Conservation (phyloP, 2,888 invertebrate genomes). For the Archips crataeganus region DNA sequence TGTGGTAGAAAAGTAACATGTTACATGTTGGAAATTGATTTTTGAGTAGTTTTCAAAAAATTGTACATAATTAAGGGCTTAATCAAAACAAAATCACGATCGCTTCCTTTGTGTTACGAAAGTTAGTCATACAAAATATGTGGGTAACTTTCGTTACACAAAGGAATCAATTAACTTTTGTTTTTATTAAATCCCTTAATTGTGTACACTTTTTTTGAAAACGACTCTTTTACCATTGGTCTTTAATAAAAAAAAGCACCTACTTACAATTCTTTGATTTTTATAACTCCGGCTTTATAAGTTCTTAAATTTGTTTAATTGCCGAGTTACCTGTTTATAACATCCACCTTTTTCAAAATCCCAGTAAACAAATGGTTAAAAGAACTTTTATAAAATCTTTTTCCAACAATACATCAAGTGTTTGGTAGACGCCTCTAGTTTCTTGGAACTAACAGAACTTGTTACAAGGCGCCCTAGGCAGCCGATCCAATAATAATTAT, state of each 20-base stretch:
- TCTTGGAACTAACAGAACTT: conserved; percentile 16
- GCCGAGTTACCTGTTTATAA: too few relatives aligned
- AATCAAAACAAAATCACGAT: too few relatives aligned
- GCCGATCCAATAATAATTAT: conserved; percentile 62
- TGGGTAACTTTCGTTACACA: too few relatives aligned
- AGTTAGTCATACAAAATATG: too few relatives aligned
- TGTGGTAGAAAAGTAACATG: conserved; percentile 44
- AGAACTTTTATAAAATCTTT: conserved; percentile 19
- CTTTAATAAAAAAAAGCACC: not conserved
- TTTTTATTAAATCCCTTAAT: too few relatives aligned
- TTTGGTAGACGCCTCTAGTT: conserved; percentile 16
- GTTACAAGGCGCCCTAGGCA: conserved; percentile 54
- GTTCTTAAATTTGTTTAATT: too few relatives aligned
- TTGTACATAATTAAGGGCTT: too few relatives aligned
- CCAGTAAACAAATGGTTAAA: not conserved
- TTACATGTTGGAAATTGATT: conserved; percentile 38
- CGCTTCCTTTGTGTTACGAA: too few relatives aligned
- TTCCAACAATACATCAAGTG: conserved; percentile 10
- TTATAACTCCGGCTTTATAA: too few relatives aligned
- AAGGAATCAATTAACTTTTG: too few relatives aligned
- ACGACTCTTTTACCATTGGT: conserved; percentile 14
- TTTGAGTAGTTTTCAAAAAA: too few relatives aligned
- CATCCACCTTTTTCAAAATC: not conserved
- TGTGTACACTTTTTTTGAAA: too few relatives aligned
- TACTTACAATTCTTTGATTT: not conserved